Conservation (phyloP, 2,113 vertebrate genomes). For the Scortum barcoo region DNA sequence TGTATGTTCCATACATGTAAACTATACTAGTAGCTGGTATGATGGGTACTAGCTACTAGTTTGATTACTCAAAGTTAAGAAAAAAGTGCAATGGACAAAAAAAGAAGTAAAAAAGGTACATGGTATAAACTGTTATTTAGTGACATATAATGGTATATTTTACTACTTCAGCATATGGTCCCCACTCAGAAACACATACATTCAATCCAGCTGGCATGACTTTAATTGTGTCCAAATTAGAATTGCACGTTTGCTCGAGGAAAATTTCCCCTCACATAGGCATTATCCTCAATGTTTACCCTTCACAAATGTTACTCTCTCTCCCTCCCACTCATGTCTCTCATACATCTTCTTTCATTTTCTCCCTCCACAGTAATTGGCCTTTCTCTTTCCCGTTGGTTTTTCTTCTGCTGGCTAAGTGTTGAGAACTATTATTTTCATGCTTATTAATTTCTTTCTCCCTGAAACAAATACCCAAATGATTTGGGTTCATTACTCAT, state of each 20-base stretch:
- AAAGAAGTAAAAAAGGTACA: neutral
- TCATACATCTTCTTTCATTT: slow-evolving; percentile 50
- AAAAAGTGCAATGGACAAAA: neutral
- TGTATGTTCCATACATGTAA: too few species aligned
- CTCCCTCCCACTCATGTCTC: slow-evolving; percentile 21
- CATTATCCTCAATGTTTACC: slow-evolving; percentile 60
- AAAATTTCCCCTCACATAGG: slow-evolving; percentile 43
- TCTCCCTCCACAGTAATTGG: slow-evolving; percentile 63
- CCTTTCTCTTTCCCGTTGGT: slow-evolving; percentile 48
- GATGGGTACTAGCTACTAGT: too few species aligned
- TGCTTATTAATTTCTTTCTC: slow-evolving; percentile 77
- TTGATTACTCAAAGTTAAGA: neutral
- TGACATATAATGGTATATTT: neutral
- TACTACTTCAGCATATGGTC: neutral
- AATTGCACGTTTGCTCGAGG: slow-evolving; percentile 47
- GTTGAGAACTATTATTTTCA: slow-evolving; percentile 74
- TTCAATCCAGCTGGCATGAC: slow-evolving; percentile 6
- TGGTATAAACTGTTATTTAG: neutral
- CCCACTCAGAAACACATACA: slow-evolving; percentile 7
- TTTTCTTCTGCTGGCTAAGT: slow-evolving; percentile 65
- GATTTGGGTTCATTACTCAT: slow-evolving; percentile 63
- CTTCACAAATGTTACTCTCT: slow-evolving; percentile 47
- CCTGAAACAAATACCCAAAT: slow-evolving; percentile 78
- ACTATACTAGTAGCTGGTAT: too few species aligned
- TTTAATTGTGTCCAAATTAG: slow-evolving; percentile 53